phyloP scores from a whole-genome alignment of 2,888 invertebrate genomes.

The Beris morrisii region DNA sequence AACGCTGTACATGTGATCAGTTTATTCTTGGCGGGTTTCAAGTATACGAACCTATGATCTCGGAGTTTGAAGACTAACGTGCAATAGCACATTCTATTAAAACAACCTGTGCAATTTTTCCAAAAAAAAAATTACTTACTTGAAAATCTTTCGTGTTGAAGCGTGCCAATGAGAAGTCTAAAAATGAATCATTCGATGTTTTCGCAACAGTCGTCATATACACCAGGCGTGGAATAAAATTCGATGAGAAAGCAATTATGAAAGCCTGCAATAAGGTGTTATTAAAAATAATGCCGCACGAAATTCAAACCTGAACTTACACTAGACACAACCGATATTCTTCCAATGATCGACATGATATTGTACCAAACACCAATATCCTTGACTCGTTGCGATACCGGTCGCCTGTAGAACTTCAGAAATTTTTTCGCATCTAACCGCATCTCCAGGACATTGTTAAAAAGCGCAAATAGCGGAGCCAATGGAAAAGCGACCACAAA shows the following conservation, averaged over 20 bases:
- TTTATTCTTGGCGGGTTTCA: too few species aligned
- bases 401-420: conserved; percentile 70
- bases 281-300: not conserved
- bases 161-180: conserved; percentile 69
- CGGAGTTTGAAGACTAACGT: too few species aligned
- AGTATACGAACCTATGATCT: too few species aligned
- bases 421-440: conserved; percentile 82
- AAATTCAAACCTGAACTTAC: conserved; percentile 59
- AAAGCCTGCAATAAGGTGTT: conserved; percentile 61
- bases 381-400: conserved; percentile 71
- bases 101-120: too few species aligned
- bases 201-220: conserved; percentile 59
- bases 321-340: conserved; percentile 76
- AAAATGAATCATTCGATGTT: conserved; percentile 63
- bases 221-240: conserved; percentile 77
- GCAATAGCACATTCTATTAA: too few species aligned
- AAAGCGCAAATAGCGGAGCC: conserved; percentile 77
- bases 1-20: too few species aligned
- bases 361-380: conserved; percentile 80
- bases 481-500: conserved; percentile 86
- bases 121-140: conserved; percentile 35
- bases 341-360: conserved; percentile 73
- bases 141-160: conserved; percentile 67
- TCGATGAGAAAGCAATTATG: conserved; percentile 83
- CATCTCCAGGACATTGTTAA: conserved; percentile 83